Evolutionary conservation across 2,888 invertebrate genomes (phyloP).

Genomic region (Dicyrtomina minuta): DNA sequence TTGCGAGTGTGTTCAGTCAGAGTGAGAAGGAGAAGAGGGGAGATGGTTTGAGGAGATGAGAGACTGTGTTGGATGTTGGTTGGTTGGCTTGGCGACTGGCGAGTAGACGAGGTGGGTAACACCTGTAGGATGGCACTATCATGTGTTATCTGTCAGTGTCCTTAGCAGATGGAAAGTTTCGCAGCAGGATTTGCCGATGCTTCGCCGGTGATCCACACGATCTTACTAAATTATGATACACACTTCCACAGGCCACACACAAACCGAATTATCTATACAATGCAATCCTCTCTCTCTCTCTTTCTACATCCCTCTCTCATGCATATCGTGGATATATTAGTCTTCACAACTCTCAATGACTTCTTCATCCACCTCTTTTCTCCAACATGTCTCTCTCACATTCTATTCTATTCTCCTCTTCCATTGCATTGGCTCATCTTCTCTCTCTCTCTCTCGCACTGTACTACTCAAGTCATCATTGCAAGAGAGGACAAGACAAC

Average conservation of each 20-base stretch:
- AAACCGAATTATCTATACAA: conserved; percentile 42
- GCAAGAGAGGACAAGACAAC: not conserved
- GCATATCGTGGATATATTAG: not conserved
- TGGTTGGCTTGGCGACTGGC: not conserved
- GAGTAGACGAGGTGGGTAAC: conserved; percentile 42
- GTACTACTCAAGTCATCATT: not conserved
- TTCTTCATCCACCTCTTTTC: not conserved
- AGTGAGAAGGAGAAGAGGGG: not conserved
- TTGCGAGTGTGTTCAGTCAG: no score
- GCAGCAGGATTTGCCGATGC: conserved; percentile 52
- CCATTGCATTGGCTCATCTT: not conserved
- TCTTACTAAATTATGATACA: conserved; percentile 52
- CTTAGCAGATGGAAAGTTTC: conserved; percentile 51
- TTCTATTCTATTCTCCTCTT: not conserved
- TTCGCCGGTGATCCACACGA: conserved; percentile 54
- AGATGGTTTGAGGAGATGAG: not conserved
- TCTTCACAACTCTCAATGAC: no score
- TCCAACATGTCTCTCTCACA: not conserved
- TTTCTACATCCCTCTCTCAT: not conserved
- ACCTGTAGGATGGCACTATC: conserved; percentile 41
- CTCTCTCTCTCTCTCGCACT: not conserved
- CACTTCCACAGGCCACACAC: conserved; percentile 51
- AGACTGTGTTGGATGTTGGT: no score
- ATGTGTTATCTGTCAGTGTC: conserved; percentile 52
- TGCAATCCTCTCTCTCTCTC: not conserved